Base-by-base conservation (phyloP, 30 jellyfish, hydroid and myxozoan genomes). In the Chrysaora quinquecirrha region DNA sequence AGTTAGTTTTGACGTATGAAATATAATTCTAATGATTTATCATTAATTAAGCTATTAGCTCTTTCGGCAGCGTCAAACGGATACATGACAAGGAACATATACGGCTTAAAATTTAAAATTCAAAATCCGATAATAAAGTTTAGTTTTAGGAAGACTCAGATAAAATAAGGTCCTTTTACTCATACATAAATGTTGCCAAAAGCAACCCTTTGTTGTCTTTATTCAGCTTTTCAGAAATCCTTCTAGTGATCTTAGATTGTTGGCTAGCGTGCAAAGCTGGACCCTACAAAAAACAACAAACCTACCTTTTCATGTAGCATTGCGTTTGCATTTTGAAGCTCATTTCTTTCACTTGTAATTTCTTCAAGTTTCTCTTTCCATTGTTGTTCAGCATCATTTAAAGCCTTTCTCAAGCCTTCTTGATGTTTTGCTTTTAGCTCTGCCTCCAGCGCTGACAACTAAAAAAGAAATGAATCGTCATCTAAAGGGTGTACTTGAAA, bases 381-480 rank as follows among this genome's bases (percentile, higher is more conserved):
- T 61, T 30, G 35, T 14, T 21, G 73, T 34, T 79, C 87, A 9
- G 33, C 33, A 22, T 75, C 85, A 63, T 71, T 65, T 0, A 88
- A 35, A 24, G 50, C 75, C 34, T 62, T 78, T 74, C 67, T 62
- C 64, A 63, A 30, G 38, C 72, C 32, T 56, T 79, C 89, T 16
- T 80, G 76, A 38, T 65, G 87, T 35, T 67, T 74, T 48, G 87
- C 82, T 24, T 60, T 74, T 24, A 89, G 69, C 54, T 89, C 94
- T 60, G 75, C 92, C 81, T 89, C 97, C 14, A 89, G 24, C 18
- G 87, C 87, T 20, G 90, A 75, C 21, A 78, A 69, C 91, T 78
- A 24, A 10, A 21, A 86, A 62, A 1, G 60, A 64, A 64, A 18
- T 6, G n/a, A 60, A 10, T 4, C 10, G 9, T 6, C 29, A 6